Conservation (phyloP, 2,113 vertebrate species). For the Mandrillus leucophaeus region DNA sequence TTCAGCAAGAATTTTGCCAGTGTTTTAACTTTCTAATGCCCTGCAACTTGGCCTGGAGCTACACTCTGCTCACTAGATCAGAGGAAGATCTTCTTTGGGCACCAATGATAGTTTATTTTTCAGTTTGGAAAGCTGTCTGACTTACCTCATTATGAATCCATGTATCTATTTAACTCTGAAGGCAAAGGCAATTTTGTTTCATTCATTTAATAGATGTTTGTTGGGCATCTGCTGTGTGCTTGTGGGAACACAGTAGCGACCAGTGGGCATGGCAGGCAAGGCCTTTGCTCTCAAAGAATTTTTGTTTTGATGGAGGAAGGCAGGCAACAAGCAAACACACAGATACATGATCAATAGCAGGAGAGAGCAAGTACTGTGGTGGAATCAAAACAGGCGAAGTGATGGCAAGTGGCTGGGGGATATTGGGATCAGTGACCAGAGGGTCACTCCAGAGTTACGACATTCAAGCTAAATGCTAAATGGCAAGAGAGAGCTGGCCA, state of each 20-base stretch:
- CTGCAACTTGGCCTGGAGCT: not conserved
- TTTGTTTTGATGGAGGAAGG: not conserved
- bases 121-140: not conserved
- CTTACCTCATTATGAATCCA: not conserved
- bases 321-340: not conserved
- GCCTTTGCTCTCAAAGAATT: not conserved
- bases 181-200: not conserved
- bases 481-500: not conserved
- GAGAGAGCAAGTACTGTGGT: not conserved
- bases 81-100: not conserved
- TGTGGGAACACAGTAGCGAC: not conserved
- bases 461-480: not conserved
- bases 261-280: not conserved
- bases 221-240: not conserved
- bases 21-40: not conserved
- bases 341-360: not conserved
- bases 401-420: rapidly evolving
- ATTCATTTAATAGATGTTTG: not conserved
- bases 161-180: not conserved
- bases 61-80: not conserved
- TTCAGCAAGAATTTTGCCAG: not conserved
- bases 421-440: not conserved
- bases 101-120: not conserved
- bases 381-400: not conserved
- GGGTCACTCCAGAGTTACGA: not conserved